Base-by-base conservation (phyloP, 1,140 invertebrate genomes). In the Psix sp. region DNA sequence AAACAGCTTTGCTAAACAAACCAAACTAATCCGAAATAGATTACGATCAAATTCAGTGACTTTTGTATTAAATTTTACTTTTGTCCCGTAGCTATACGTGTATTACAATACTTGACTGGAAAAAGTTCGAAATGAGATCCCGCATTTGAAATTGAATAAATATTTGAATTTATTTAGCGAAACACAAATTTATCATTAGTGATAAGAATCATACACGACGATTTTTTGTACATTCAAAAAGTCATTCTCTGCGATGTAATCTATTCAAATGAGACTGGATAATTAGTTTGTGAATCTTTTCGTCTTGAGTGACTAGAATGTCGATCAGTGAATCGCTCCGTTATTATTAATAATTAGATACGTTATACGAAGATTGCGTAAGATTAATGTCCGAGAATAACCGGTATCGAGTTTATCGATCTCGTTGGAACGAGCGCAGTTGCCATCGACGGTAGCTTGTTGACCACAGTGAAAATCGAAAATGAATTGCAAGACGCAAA, bases 351-450 rank as follows among this genome's bases (percentile, higher is more conserved):
- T 77, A 80, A 78, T 70, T 74, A 77, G 67, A 78, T 77, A 77
- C 54, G 74, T 68, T 74, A 71, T 63, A 70, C 56, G 54, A 62
- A 71, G 67, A 77, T 84, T 84, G 79, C 79, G 77, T 80, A 82
- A 84, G 81, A 84, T 84, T 80, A 80, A 83, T 82, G 79, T 71
- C 70, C 59, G 70, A 62, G 66, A 67, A 76, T 76, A 83, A 80
- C 79, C 76, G 75, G 79, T 79, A 77, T 74, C 65, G 65, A 79
- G 80, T 81, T 82, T 79, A 78, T 74, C 75, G 75, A 80, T 82
- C 81, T 82, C 66, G 68, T 77, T 78, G 68, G 54, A 66, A 54
- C 54, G 43, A 51, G 20, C 65, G 35, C 62, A 43, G 67, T 67
- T 77, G 74, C 74, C 78, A 67, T 62, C 54, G 67, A 59, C 70